Base-by-base conservation (phyloP, 2,888 invertebrate genomes). In the Nebria salina region DNA sequence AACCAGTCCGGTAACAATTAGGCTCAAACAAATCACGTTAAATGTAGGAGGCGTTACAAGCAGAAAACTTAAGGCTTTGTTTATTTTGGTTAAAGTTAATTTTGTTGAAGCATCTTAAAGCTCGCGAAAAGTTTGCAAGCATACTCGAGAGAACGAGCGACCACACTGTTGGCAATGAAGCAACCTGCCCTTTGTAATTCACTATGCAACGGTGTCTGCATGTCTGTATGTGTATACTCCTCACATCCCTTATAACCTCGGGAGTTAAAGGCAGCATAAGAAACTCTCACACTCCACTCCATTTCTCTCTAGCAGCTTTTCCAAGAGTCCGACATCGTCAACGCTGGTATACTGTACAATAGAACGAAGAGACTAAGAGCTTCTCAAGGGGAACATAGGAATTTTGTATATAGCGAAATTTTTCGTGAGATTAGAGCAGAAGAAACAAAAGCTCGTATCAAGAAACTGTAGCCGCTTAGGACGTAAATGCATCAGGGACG, bases 81-180 rank as follows among this genome's bases (percentile, higher is more conserved):
- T 78, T 82, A 82, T 82, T 79, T 82, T 82, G 82, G 82, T 80
- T 82, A 80, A 82, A 82, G 82, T 82, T 82, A 82, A 82, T 82
- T 82, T 82, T 43, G 79, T 80, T 82, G 76, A 82, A 82, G 77
- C 77, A 34, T 34, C 34, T 81, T 77, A 68, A 73, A 73, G 72
- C 75, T 82, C 41, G 26, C 11, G 72, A 70, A 78, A 82, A 82
- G 75, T 78, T 82, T 82, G 72, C 78, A 82, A 82, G 82, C 76
- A 82, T 77, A 78, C 82, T 82, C 82, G 65, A 75, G 82, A 82
- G 82, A 75, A 72, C 54, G 66, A 76, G 72, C 25, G 76, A 76
- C 76, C 76, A 34, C 76, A 76, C 15, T 34, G 66, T 43, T 42
- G 76, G 72, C 79, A 74, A 76, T 76, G 80, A 70, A 75, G 70